Evolutionary conservation across 2,888 invertebrate species (phyloP).

Genomic region (Aleiodes testaceus): DNA sequence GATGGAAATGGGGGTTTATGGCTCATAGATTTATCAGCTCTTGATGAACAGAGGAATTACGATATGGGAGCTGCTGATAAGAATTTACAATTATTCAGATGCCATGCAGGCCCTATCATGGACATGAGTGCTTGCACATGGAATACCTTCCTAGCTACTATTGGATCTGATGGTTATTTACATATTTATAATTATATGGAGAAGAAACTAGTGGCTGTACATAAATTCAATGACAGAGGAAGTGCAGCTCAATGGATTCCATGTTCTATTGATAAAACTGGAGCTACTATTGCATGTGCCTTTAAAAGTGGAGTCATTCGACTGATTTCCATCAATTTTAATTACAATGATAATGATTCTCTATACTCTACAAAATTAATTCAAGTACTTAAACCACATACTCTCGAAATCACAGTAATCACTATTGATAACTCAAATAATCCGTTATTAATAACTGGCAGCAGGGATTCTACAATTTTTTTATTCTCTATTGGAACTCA

Average conservation of each 20-base stretch:
- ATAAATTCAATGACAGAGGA: constrained; percentile 77
- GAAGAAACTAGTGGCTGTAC: constrained; percentile 77
- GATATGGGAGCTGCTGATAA: constrained; percentile 64
- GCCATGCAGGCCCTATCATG: constrained; percentile 84
- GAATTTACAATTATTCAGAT: constrained; percentile 76
- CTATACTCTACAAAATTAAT: constrained; percentile 53
- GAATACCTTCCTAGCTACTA: constrained; percentile 81
- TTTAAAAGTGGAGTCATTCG: constrained; percentile 84
- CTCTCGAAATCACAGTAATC: constrained; percentile 77
- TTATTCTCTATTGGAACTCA: constrained; percentile 75
- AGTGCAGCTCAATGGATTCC: constrained; percentile 81
- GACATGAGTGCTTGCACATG: constrained; percentile 82
- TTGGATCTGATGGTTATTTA: constrained; percentile 83
- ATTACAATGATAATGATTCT: constrained; percentile 51
- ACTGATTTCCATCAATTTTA: constrained; percentile 65
- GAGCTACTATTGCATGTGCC: constrained; percentile 80
- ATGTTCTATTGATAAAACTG: constrained; percentile 78
- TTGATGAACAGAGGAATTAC: constrained; percentile 50
- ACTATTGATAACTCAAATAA: constrained; percentile 74
- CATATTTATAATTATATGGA: constrained; percentile 82
- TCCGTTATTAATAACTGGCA: constrained; percentile 74
- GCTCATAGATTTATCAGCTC: constrained; percentile 80
- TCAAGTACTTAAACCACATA: constrained; percentile 79
- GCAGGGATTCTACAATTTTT: constrained; percentile 82
- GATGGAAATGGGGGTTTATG: constrained; percentile 91